phyloP scores from a whole-genome alignment of 2,888 invertebrate genomes.

The Drosophila putrida region DNA sequence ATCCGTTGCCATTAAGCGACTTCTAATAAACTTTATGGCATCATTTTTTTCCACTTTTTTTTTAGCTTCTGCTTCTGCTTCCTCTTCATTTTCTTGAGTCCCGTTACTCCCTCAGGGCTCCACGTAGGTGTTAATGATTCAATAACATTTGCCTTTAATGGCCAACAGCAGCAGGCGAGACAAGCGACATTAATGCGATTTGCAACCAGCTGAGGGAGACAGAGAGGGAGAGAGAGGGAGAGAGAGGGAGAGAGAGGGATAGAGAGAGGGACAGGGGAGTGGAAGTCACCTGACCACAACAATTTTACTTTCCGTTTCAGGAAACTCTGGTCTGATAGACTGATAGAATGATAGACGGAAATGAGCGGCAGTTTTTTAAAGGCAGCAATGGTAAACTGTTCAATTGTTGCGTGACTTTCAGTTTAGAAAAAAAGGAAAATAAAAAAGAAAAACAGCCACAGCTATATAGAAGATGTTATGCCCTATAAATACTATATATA shows the following conservation, averaged over 20 bases:
- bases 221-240: not conserved
- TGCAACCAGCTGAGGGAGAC: constrained; percentile 16
- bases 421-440: constrained; percentile 66
- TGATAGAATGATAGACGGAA: constrained; percentile 22
- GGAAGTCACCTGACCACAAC: constrained; percentile 47
- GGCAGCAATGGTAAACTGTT: constrained; percentile 1
- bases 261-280: too few species aligned
- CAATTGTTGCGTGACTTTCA: constrained; percentile 83
- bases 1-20: constrained; percentile 79
- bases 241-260: not conserved
- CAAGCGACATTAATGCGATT: constrained; percentile 75
- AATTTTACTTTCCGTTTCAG: constrained; percentile 45
- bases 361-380: constrained; percentile 8
- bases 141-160: constrained; percentile 78
- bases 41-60: constrained; percentile 53
- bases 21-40: constrained; percentile 80
- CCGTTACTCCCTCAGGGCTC: not conserved
- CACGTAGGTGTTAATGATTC: constrained; percentile 77
- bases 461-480: not conserved
- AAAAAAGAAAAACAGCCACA: not conserved
- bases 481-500: not conserved
- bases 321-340: not conserved
- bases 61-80: constrained; percentile 18
- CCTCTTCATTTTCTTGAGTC: not conserved
- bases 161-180: constrained; percentile 64